Conservation (phyloP, 2,797 vertebrate species). For the Danio kyathit region DNA sequence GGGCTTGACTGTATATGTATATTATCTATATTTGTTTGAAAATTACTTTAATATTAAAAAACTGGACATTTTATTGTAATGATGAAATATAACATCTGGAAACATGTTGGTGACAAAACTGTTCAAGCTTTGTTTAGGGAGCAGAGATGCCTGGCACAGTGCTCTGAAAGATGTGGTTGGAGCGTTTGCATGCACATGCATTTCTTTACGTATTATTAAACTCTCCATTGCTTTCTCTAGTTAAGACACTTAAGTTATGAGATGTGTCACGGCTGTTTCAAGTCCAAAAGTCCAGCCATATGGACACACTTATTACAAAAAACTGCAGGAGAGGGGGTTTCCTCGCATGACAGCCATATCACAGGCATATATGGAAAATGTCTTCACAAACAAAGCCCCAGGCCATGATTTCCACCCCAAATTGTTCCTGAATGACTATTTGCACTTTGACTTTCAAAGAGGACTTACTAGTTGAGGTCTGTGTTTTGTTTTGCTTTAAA, state of each 20-base stretch:
- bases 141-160: conserved; percentile 37
- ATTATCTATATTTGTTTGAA: not conserved
- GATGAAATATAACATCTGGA: conserved; percentile 44
- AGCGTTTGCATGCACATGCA: conserved; percentile 65
- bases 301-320: conserved; percentile 75
- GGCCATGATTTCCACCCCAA: conserved; percentile 71
- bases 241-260: conserved; percentile 72
- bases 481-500: conserved; percentile 60
- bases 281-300: conserved; percentile 73
- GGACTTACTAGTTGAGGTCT: not conserved
- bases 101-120: conserved; percentile 37
- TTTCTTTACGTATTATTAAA: conserved; percentile 48
- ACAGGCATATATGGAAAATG: conserved; percentile 65
- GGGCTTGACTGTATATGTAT: too few species aligned
- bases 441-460: conserved; percentile 1
- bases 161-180: conserved; percentile 62
- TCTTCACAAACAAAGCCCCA: conserved; percentile 62
- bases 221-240: conserved; percentile 57
- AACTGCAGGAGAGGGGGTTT: conserved; percentile 63
- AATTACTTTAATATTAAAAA: not conserved
- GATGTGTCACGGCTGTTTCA: conserved; percentile 69
- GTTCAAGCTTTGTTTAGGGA: conserved; percentile 26
- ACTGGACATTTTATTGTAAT: not conserved
- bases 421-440: conserved; percentile 43
- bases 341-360: conserved; percentile 64